Conservation (phyloP, 2,113 vertebrate genomes). For the Alaudala cheleensis region DNA sequence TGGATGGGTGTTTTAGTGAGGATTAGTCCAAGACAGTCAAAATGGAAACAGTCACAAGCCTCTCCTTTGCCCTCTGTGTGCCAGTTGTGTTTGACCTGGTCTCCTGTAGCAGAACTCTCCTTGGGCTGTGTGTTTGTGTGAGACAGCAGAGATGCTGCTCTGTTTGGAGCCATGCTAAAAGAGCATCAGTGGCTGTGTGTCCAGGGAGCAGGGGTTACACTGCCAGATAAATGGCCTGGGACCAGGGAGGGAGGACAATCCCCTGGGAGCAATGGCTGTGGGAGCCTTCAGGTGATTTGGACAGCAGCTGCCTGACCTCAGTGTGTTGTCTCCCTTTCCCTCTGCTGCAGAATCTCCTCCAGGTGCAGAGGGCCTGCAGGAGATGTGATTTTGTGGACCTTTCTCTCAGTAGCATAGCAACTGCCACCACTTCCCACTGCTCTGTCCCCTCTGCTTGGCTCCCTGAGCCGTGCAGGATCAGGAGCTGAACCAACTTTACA, state of each 20-base stretch:
- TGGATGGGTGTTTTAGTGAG: not conserved
- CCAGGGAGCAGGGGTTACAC: not conserved
- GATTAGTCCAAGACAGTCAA: not conserved
- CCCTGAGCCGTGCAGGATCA: not conserved
- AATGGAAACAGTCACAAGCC: not conserved
- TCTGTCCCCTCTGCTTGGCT: not conserved
- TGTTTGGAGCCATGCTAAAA: not conserved
- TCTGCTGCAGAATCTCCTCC: not conserved
- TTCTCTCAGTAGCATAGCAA: conserved; percentile 30
- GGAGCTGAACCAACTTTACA: not conserved
- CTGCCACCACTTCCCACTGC: not conserved
- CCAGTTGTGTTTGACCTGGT: not conserved
- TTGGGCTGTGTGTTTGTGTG: not conserved
- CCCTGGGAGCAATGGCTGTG: not conserved
- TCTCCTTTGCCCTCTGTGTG: not conserved
- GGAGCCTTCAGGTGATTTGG: not conserved
- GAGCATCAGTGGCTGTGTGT: not conserved
- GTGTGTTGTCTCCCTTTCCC: fast-evolving
- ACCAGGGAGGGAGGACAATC: not conserved
- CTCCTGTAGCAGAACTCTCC: not conserved
- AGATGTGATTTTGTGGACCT: not conserved
- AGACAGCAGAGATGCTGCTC: not conserved
- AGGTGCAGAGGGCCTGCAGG: not conserved
- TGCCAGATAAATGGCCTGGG: not conserved
- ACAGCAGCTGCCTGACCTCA: fast-evolving